Base-by-base conservation (phyloP, 2,888 invertebrate genomes). In the Drosophila pseudotalamancana region DNA sequence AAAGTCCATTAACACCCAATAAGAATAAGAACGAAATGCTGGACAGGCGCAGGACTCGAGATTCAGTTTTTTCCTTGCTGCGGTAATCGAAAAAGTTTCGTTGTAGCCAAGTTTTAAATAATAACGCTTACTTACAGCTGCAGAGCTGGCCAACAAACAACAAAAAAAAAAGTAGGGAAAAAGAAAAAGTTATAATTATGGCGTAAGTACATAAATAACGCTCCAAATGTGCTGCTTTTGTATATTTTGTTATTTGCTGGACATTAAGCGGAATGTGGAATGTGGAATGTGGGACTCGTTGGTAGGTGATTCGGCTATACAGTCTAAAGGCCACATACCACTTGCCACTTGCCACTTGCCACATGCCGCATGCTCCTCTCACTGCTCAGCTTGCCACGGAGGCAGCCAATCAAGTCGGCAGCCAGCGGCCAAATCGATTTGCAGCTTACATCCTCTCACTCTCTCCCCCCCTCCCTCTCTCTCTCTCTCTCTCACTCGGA, bases 371-470 rank as follows among this genome's bases (percentile, higher is more conserved):
- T 34, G 37, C 23, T 40, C n/a, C n/a, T n/a, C n/a, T 39, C 37
- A 32, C 34, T 18, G 43, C 18, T 34, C 45, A n/a, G 21, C 34
- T 37, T 23, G 53, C 16, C 62, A 46, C 29, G 32, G 31, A 49
- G 35, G 42, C 50, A 56, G 53, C 70, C 75, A 73, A 75, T 77
- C 75, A 74, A 62, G 71, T 50, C 31, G 43, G 60, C 68, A 67
- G 81, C 88, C 88, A 75, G 73, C 68, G 84, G 88, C 75, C 71
- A 88, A 87, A 87, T 87, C 87, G 87, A 87, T 87, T 86, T 87
- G 73, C 78, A 72, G 66, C 70, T 66, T 75, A 62, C 71, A 68
- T 35, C 60, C 35, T 54, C 50, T 60, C 59, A 12, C 16, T 48
- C 14, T 27, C 4, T 42, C 25, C 4, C 25, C 11, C 42, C 1